phyloP scores from a whole-genome alignment of 2,797 vertebrate species.

The Rousettus madagascariensis region DNA sequence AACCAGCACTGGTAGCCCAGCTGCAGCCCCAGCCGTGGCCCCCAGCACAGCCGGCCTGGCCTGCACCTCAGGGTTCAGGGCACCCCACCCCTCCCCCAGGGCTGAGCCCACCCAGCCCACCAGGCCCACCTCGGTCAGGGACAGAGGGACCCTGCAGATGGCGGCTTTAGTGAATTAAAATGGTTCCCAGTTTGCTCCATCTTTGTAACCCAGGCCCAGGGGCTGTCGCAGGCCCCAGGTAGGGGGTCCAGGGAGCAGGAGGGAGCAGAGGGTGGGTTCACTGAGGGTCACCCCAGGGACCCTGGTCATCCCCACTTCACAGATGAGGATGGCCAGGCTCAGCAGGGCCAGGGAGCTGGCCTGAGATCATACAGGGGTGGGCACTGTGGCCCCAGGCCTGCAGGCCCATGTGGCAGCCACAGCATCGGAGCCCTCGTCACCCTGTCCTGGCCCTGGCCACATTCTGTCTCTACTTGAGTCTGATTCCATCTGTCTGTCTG shows the following conservation, averaged over 20 bases:
- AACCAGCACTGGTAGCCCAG: not conserved
- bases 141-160: rapidly evolving
- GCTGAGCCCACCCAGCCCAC: not conserved
- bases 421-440: rapidly evolving
- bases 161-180: not conserved
- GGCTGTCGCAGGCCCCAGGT: not conserved
- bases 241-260: not conserved
- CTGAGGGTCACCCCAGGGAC: not conserved
- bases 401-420: not conserved
- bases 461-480: rapidly evolving
- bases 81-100: not conserved
- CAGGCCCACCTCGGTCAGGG: not conserved
- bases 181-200: too few relatives aligned
- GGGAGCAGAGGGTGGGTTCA: not conserved
- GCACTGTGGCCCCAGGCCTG: too few relatives aligned
- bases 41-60: rapidly evolving
- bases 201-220: rapidly evolving
- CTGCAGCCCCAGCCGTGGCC: not conserved
- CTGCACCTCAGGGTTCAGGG: rapidly evolving
- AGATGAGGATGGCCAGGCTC: not conserved
- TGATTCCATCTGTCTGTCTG: not conserved
- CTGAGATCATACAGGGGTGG: not conserved
- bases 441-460: not conserved
- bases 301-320: not conserved
- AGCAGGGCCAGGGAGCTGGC: not conserved